A percentile compares a stretch with the other conserved stretches of the same genome.
phyloP scores from a whole-genome alignment of 2,888 invertebrate genomes.

The Lithophane ornitopus region DNA sequence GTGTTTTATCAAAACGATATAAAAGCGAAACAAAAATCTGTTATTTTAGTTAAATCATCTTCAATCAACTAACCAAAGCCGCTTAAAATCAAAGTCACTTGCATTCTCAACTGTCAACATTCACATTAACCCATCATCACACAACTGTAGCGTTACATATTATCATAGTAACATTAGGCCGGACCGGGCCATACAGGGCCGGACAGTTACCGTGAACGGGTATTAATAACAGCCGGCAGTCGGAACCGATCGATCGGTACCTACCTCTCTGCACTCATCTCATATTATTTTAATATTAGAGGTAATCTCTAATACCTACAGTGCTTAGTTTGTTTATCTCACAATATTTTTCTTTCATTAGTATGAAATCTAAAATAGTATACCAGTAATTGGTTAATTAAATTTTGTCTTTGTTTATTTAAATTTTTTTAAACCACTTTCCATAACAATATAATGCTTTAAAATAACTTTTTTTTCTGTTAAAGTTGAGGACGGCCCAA shows the following conservation, averaged over 20 bases:
- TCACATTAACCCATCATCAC: neutral
- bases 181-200: neutral
- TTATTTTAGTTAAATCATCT: neutral
- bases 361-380: neutral
- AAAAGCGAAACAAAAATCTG: neutral
- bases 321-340: neutral
- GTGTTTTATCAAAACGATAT: neutral
- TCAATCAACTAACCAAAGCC: neutral
- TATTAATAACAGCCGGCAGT: conserved; percentile 12
- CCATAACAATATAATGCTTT: too few species aligned
- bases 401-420: too few species aligned
- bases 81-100: neutral
- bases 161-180: neutral
- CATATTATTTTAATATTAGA: neutral
- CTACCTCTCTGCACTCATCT: neutral
- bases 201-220: neutral
- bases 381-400: too few species aligned
- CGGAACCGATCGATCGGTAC: conserved; percentile 13
- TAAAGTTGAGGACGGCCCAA: too few species aligned
- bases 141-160: too few species aligned
- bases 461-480: too few species aligned
- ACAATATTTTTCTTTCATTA: neutral
- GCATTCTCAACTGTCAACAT: neutral
- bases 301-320: neutral
- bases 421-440: too few species aligned